Conservation (phyloP, 2,113 vertebrate genomes). For the Spea multiplicata region DNA sequence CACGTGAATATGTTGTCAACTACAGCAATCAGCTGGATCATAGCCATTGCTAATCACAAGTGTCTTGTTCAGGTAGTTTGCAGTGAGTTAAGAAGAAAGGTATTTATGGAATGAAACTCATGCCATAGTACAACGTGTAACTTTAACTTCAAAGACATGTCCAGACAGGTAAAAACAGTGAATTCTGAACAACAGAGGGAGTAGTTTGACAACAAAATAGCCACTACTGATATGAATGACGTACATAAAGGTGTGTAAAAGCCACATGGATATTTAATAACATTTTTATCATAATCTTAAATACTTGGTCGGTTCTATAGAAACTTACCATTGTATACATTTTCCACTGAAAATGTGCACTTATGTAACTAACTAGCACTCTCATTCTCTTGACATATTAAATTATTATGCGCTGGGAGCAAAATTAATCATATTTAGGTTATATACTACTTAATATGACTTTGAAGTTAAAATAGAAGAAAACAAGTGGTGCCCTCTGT, state of each 20-base stretch:
- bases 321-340: not conserved
- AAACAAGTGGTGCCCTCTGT: no score
- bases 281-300: not conserved
- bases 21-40: constrained; percentile 35
- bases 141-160: constrained; percentile 50
- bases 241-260: not conserved
- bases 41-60: constrained; percentile 47
- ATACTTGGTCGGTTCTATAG: not conserved
- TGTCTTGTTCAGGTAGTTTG: constrained; percentile 29
- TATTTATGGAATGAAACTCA: constrained; percentile 57
- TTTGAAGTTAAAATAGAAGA: no score
- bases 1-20: constrained; percentile 33
- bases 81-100: constrained; percentile 46
- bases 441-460: no score
- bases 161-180: constrained; percentile 46
- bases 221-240: not conserved
- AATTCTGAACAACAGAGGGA: constrained; percentile 28
- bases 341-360: no score
- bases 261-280: not conserved
- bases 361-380: no score
- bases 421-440: no score
- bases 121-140: constrained; percentile 38
- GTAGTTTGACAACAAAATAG: constrained; percentile 18
- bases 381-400: no score
- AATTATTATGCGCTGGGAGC: no score